Evolutionary conservation across 2,797 vertebrate species (phyloP), one percentile per base, ranked within the genome.

Genomic region (Ara ararauna): DNA sequence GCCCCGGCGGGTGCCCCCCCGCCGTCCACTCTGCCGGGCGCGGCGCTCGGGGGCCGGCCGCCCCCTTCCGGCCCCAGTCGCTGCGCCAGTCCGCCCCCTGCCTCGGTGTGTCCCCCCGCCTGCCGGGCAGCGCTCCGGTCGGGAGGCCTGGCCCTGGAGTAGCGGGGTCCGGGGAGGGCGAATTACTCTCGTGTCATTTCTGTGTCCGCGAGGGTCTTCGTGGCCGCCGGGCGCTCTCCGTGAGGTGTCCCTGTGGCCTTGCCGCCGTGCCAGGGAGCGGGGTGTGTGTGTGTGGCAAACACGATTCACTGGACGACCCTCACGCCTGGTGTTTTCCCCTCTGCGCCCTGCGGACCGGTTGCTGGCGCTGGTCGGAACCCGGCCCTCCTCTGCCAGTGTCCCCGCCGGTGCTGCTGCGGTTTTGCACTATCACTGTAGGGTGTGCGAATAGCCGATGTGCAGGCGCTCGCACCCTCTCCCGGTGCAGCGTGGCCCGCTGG

Each of bases 281-380:
- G 12, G 2, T 23, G 32, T 58, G 54, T 58, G 54, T 10, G 23
- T 5, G 22, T 34, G 15, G 44, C 18, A 12, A 27, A 29, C 22
- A 14, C 3, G 29, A 48, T 34, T 47, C n/a, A 2, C 11, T 40
- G 30, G 53, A 26, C 53, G 29, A 5, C 60, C 29, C 44, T 32
- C 4, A 0, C 5, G 14, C 2, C 21, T n/a, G 73, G 51, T 29
- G 23, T 27, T 19, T 11, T 4, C 12, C 11, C 10, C 7, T 17
- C 36, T 29, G 24, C 34, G 8, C 29, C 21, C 53, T 2, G 44
- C 5, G 58, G 38, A 27, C 58, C 30, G 72, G 34, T 42, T 26
- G 42, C 6, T 56, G 54, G 58, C 74, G 5, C 48, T 14, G 36
- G 44, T 30, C 44, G 3, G 23, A 58, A 66, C 17, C 72, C 34